These are phyloP conservation scores for Eurystomus glaucurus DNA, from an alignment of 2,797 vertebrate genomes.

Conservation along the genomic window DNA sequence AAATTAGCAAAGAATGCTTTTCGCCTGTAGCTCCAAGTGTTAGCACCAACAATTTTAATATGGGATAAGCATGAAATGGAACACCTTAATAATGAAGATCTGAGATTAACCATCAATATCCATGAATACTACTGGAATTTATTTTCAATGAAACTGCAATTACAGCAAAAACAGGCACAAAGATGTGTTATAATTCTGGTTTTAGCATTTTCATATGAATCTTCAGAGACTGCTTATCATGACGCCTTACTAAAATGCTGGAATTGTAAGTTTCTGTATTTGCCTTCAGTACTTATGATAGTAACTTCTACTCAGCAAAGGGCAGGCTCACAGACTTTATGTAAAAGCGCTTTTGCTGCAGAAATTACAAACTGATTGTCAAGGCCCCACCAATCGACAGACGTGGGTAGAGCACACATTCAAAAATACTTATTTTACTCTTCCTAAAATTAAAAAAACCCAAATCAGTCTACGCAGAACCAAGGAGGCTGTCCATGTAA, in stretches of 20 bases:
- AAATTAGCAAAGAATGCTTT: background rate
- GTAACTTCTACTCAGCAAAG: background rate
- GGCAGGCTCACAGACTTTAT: background rate
- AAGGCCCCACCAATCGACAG: background rate
- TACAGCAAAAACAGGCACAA: background rate
- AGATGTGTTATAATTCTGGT: accelerated
- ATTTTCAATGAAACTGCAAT: background rate
- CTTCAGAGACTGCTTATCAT: background rate
- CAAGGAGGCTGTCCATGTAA: background rate
- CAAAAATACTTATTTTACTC: background rate
- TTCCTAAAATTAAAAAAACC: background rate
- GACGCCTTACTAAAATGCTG: background rate
- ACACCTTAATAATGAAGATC: background rate
- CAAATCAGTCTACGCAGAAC: background rate
- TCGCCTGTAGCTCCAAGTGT: background rate
- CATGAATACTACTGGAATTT: background rate
- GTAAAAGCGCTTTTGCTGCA: background rate
- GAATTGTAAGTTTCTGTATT: background rate
- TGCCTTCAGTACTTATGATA: background rate
- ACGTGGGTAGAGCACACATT: background rate
- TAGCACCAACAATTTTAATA: background rate
- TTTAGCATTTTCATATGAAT: background rate
- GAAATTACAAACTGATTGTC: background rate
- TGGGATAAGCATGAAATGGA: background rate
- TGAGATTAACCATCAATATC: background rate